Conservation (phyloP, 2,797 vertebrate species). For the Gephyroberyx darwinii region DNA sequence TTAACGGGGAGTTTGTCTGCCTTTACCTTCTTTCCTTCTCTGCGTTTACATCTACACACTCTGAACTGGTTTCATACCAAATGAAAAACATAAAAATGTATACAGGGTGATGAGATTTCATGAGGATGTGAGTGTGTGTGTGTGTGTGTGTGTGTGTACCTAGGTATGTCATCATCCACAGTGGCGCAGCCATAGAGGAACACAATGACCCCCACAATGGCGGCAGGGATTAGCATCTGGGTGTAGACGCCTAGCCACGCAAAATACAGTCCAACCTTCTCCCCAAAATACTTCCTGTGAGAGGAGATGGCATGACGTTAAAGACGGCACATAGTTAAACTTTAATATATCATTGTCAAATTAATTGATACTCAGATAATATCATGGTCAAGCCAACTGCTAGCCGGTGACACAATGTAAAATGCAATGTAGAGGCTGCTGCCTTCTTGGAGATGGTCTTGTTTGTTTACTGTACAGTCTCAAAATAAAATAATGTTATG, state of each 20-base stretch:
- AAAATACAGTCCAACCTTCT: conserved; percentile 97
- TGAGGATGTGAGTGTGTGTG: not conserved
- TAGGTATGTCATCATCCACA: conserved; percentile 93
- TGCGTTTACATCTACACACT: too few species aligned
- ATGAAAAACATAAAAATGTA: not conserved
- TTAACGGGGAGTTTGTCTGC: too few species aligned
- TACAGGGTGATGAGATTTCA: not conserved
- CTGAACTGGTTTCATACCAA: too few species aligned
- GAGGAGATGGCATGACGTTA: not conserved
- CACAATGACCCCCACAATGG: conserved; percentile 92
- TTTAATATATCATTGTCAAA: not conserved
- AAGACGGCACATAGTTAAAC: not conserved
- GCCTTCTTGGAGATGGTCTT: too few species aligned
- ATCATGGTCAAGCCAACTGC: too few species aligned
- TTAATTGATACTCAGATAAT: not conserved
- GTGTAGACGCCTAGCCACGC: conserved; percentile 99
- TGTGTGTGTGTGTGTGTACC: conserved; percentile 77
- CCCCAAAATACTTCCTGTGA: conserved; percentile 95
- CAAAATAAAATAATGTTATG: too few species aligned
- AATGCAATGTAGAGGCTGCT: too few species aligned
- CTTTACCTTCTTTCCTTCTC: too few species aligned
- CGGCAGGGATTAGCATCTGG: conserved; percentile 96
- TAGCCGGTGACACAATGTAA: too few species aligned
- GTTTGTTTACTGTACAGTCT: too few species aligned
- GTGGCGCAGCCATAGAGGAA: conserved; percentile 96